Evolutionary conservation across 2,113 vertebrate genomes (phyloP), one percentile per base, ranked within the genome.

Genomic region (Microcebus jonahi): DNA sequence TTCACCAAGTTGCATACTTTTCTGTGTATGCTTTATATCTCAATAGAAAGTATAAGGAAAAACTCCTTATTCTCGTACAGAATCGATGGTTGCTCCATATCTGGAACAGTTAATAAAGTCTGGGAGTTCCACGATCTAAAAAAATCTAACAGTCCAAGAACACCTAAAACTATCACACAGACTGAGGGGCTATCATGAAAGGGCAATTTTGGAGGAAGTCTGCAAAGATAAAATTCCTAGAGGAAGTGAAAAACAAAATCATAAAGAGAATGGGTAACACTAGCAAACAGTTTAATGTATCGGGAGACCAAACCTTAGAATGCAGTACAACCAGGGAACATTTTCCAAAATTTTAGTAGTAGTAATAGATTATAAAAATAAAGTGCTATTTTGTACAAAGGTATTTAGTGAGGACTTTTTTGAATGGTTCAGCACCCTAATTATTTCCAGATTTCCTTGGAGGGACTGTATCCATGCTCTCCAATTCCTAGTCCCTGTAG

Each of bases 271-370:
- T 25, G n/a, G 25, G 2, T 39, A 34, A 68, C n/a, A 23, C 3
- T 10, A 50, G 8, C 27, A 31, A 50, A 50, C 1, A 18, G 42
- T 25, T 39, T 31, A 79, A 57, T 15, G 18, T 68, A 13, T 59
- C 8, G 59, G 36, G 59, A 48, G 67, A 57, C 12, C 45, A n/a
- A 55, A 65, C 53, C 70, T n/a, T 31, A 55, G 82, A 65, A 45
- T 2, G 13, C 0, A 67, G 14, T 14, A 76, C n/a, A 25, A 10
- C 36, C 48, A 80, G 27, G 2, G 3, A 20, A 10, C 0, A 29
- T 3, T 14, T 34, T 53, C 68, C 29, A 50, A 75, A 92, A 75
- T 15, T 31, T 10, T 31, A 1, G 45, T 2, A 2, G 45, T 1
- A 5, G 55, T 61, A 42, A 61, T 23, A 42, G 39, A 27, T 50